Conservation (phyloP, 2,797 vertebrate genomes). For the Avahi laniger region DNA sequence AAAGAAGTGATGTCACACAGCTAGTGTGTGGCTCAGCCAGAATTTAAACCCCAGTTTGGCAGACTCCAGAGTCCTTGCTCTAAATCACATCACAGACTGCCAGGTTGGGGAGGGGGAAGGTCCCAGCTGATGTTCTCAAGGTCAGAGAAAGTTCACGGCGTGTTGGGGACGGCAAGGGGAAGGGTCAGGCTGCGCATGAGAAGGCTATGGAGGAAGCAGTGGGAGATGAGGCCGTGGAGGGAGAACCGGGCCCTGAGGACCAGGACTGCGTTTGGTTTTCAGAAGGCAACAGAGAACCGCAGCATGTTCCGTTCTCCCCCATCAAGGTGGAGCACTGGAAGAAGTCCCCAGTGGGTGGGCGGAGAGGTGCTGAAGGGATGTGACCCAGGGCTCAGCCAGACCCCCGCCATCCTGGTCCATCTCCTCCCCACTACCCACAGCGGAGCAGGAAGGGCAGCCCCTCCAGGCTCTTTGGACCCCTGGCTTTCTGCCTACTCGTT, state of each 20-base stretch:
- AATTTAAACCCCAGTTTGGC: neutral
- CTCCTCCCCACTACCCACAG: too few species aligned
- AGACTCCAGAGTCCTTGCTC: neutral
- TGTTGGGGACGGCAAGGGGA: neutral
- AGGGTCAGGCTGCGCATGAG: neutral
- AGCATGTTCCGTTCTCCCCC: neutral
- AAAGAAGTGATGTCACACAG: neutral
- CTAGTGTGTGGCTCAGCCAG: neutral
- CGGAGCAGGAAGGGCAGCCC: neutral
- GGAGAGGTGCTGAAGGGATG: neutral
- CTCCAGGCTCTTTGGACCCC: neutral
- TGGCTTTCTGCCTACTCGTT: neutral
- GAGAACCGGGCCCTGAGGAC: neutral
- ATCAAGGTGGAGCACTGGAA: neutral
- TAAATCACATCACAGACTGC: constrained; percentile 4
- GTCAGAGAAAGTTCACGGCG: constrained; percentile 7
- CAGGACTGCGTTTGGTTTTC: neutral
- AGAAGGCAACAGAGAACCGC: neutral
- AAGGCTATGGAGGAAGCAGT: neutral
- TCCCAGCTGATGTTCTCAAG: neutral
- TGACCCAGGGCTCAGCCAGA: neutral
- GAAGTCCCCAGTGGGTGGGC: neutral
- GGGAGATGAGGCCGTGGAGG: accelerated
- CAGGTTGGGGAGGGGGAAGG: neutral
- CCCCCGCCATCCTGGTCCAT: neutral